phyloP scores from a whole-genome alignment of 2,113 vertebrate species.

The Cebidichthys violaceus region DNA sequence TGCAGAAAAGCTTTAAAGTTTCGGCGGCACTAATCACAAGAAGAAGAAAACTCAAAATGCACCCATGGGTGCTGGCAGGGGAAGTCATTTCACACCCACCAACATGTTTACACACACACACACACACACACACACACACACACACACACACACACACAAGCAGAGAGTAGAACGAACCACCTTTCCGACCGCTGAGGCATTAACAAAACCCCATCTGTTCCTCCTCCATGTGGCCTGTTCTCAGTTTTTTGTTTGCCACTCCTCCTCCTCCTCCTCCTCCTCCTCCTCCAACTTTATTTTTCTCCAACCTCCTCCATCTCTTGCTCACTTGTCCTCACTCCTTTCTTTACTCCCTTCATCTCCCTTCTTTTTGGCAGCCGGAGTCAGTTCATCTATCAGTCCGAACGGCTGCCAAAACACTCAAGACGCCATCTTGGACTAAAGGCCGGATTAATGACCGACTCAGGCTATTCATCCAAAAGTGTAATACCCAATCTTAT shows the following conservation, averaged over 20 bases:
- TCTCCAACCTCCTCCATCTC: background rate
- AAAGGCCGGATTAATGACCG: constrained; percentile 14
- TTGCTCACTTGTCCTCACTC: background rate
- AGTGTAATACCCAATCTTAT: background rate
- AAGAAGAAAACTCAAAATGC: too few species aligned
- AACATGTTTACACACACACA: background rate
- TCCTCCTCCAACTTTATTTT: background rate
- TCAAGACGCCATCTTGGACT: constrained; percentile 42
- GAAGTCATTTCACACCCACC: too few species aligned
- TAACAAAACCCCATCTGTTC: background rate
- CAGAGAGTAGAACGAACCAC: background rate
- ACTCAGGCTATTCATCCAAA: background rate
- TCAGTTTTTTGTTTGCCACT: background rate
- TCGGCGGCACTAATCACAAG: background rate
- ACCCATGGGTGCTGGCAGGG: too few species aligned
- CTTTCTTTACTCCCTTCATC: background rate
- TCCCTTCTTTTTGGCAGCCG: background rate
- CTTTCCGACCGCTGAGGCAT: background rate
- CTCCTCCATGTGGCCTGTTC: background rate
- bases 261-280: background rate
- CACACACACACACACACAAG: background rate
- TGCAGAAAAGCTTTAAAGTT: too few species aligned
- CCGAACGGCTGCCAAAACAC: constrained; percentile 56
- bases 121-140: background rate
- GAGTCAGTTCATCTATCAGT: constrained; percentile 40